These are phyloP conservation scores for Peromyscus californicus DNA, from an alignment of 2,113 vertebrate genomes.

Conservation along the genomic window DNA sequence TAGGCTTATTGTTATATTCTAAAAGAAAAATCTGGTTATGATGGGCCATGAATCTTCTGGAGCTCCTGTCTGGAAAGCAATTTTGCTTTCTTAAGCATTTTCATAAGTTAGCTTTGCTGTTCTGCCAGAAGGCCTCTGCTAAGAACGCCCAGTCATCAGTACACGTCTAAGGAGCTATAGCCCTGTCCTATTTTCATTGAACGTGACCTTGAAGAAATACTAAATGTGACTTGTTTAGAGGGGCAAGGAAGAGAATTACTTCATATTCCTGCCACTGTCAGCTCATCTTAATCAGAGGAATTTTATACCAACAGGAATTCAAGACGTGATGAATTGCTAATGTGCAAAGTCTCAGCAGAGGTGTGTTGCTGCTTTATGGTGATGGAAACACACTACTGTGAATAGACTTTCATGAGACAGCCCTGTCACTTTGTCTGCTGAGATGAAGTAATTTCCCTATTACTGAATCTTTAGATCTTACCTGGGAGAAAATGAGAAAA, in stretches of 20 bases:
- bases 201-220: conserved; percentile 73
- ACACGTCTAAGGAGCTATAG: conserved; percentile 62
- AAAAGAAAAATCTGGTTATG: conserved; percentile 44
- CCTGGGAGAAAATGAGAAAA: conserved; percentile 52
- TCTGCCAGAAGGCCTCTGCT: conserved; percentile 61
- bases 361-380: background rate
- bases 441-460: conserved; percentile 68
- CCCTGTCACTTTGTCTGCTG: conserved; percentile 76
- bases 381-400: conserved; percentile 64
- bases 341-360: conserved; percentile 52
- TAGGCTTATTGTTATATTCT: background rate
- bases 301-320: conserved; percentile 69
- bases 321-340: conserved; percentile 74
- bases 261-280: conserved; percentile 65
- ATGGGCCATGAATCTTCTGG: conserved; percentile 58
- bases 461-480: conserved; percentile 28
- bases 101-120: conserved; percentile 61
- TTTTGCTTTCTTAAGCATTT: conserved; percentile 75
- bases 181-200: conserved; percentile 61
- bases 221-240: conserved; percentile 43
- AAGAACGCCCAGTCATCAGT: conserved; percentile 65
- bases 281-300: conserved; percentile 65
- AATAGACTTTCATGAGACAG: conserved; percentile 76
- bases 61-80: conserved; percentile 41
- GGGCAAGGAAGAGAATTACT: background rate